phyloP scores from a whole-genome alignment of 2,113 vertebrate genomes.

The Euleptes europaea region DNA sequence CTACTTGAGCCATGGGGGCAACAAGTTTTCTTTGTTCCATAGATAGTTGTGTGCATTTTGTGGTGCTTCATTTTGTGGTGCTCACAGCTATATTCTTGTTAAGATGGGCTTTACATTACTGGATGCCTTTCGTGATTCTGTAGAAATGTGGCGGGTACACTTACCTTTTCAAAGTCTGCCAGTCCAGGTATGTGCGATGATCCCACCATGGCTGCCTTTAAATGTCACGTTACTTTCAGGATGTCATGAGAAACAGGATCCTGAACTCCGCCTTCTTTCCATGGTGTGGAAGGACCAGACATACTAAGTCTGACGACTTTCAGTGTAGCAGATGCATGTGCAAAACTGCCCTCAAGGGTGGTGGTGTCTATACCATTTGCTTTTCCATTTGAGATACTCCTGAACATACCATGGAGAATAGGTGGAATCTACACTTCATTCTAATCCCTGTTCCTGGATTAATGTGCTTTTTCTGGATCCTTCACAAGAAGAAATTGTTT shows the following conservation, averaged over 20 bases:
- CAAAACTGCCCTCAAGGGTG: neutral
- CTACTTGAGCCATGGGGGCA: too few relatives aligned
- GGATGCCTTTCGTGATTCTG: neutral
- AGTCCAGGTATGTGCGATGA: neutral
- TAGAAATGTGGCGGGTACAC: neutral
- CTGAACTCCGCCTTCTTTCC: neutral
- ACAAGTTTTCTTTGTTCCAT: too few relatives aligned
- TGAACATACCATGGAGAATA: neutral
- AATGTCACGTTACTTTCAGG: neutral
- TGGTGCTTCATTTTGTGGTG: too few relatives aligned
- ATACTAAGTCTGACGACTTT: neutral
- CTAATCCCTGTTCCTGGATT: neutral
- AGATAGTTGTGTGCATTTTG: too few relatives aligned
- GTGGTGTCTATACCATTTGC: neutral
- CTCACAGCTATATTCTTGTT: neutral
- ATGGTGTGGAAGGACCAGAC: neutral
- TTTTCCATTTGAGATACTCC: neutral
- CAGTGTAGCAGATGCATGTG: neutral
- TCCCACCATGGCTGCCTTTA: neutral
- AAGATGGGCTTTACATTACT: neutral
- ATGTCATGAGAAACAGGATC: neutral
- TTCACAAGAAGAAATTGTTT: neutral
- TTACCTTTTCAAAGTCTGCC: neutral
- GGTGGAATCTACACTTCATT: neutral
- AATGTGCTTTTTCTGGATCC: neutral